Base-by-base conservation (phyloP, 2,113 vertebrate species). In the Myotis davidii region DNA sequence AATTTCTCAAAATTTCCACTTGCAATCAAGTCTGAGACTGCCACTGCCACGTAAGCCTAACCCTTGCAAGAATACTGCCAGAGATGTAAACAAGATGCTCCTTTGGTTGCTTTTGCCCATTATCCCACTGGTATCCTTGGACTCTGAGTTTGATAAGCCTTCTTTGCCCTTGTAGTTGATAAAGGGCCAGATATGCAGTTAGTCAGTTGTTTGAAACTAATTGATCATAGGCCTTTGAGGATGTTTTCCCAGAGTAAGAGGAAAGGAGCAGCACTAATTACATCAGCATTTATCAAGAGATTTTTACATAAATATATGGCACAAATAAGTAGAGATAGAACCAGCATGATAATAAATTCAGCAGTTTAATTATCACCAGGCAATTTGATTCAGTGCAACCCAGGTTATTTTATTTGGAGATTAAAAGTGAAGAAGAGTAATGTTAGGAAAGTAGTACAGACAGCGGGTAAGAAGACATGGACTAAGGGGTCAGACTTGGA, bases 1-100 rank as follows among this genome's bases (percentile, higher is more conserved):
- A 85, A 95, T 94, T 95, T 92, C 92, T 94, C 85, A 93, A 50
- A 78, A 79, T 94, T 90, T 91, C 72, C 56, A 45, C 37, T 90
- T 23, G 29, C 50, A 54, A 90, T 25, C 84, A 6, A 34, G n/a
- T 54, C 50, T 61, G n/a, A 72, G 42, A 69, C 50, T 50, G 34
- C 11, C 73, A 69, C 50, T 50, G 34, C 11, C 73, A 76, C 10
- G 1, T 27, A 48, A 83, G 73, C 13, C 4, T 52, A 37, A 34
- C 11, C 14, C 67, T 85, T 69, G 29, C 3, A 82, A 54, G 32
- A 39, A 90, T 34, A 69, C 5, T 81, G 13, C 34, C 70, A n/a
- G 54, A 89, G 81, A 10, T 18, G 14, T 25, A 12, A 90, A 85
- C 29, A 39, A 34, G 25, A 11, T 50, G 14, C 11, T 69, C 23